Percentiles rank a stretch among this genome's conserved stretches.
These are phyloP conservation scores for Actenoides hombroni DNA, from an alignment of 2,113 vertebrate species.

Conservation along the genomic window DNA sequence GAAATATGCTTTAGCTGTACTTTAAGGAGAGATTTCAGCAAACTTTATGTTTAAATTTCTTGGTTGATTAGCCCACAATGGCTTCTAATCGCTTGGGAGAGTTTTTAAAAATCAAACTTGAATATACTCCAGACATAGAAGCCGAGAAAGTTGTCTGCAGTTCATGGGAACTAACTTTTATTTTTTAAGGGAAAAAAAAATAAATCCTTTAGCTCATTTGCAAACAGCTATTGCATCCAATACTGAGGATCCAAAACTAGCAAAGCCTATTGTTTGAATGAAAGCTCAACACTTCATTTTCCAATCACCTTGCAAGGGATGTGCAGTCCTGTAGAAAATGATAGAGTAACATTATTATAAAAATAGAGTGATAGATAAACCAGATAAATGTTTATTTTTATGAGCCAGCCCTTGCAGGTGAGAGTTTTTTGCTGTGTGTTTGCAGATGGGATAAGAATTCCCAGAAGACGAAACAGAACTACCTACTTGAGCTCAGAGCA, in stretches of 20 bases:
- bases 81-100: slow-evolving; percentile 39
- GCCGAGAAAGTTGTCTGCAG: background rate
- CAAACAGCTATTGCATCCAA: background rate
- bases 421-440: accelerated
- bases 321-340: background rate
- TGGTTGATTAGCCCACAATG: slow-evolving; percentile 62
- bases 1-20: slow-evolving; percentile 36
- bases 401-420: background rate
- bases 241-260: background rate
- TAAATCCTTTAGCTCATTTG: background rate
- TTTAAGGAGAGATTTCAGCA: slow-evolving; percentile 22
- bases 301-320: background rate
- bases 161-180: background rate
- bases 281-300: slow-evolving; percentile 13
- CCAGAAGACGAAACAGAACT: background rate
- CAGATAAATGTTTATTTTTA: background rate
- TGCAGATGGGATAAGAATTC: background rate
- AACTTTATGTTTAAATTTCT: slow-evolving; percentile 62
- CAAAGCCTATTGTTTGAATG: background rate
- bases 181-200: background rate
- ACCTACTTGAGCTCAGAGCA: background rate
- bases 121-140: background rate
- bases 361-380: background rate
- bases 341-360: background rate
- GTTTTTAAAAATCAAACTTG: slow-evolving; percentile 29